Percentiles rank a stretch among this genome's conserved stretches.
Evolutionary conservation across 1,140 invertebrate species (phyloP).

Genomic region (Chionoecetes opilio): DNA sequence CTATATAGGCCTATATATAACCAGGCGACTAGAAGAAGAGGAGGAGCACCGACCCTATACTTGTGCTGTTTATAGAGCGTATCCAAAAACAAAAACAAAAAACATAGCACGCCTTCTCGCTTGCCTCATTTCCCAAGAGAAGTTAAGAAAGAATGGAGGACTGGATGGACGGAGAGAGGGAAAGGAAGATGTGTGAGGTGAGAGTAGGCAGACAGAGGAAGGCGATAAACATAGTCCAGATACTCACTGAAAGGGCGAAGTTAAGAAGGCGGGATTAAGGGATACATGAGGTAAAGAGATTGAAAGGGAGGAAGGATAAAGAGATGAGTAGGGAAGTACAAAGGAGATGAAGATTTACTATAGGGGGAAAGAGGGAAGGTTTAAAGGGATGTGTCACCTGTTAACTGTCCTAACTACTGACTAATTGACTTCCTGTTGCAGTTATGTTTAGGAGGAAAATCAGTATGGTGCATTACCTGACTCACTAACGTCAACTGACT

Average conservation of each 20-base stretch:
- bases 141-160: background rate
- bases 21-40: background rate
- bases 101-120: background rate
- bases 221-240: background rate
- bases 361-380: background rate
- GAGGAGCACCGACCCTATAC: background rate
- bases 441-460: too few species aligned
- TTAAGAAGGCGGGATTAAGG: background rate
- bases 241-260: background rate
- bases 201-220: background rate
- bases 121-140: background rate
- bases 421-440: too few species aligned
- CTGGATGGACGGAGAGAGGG: background rate
- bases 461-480: too few species aligned
- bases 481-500: too few species aligned
- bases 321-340: background rate
- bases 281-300: background rate
- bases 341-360: background rate
- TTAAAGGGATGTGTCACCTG: background rate
- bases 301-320: background rate
- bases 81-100: background rate
- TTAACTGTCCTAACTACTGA: too few species aligned
- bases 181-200: background rate
- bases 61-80: conserved; percentile 5
- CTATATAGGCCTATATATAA: too few species aligned